Conservation (phyloP, 2,113 vertebrate species). For the Heloderma charlesbogerti region DNA sequence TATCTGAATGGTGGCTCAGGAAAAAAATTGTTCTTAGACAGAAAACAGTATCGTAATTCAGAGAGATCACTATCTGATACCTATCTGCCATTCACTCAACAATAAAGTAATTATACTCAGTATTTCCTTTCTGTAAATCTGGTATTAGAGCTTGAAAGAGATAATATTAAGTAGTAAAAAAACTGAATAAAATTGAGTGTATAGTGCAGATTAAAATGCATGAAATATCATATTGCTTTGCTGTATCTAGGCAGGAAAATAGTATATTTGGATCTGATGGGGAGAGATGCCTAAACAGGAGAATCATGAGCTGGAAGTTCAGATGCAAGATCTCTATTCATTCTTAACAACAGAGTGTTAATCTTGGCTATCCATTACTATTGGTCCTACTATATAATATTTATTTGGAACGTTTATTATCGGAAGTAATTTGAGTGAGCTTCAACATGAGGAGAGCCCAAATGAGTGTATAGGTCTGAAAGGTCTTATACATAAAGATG, state of each 20-base stretch:
- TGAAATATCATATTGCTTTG: neutral
- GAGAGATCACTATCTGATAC: slow-evolving; percentile 11
- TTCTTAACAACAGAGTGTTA: neutral
- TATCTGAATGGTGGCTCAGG: neutral
- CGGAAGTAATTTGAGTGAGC: neutral
- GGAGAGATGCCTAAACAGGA: neutral
- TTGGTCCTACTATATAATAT: neutral
- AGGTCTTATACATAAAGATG: neutral
- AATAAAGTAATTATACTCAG: neutral
- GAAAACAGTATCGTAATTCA: neutral
- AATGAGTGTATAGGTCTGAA: neutral
- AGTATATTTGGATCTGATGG: neutral
- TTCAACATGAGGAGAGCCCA: neutral
- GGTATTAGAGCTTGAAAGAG: neutral
- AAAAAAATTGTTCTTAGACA: neutral
- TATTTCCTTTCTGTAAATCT: slow-evolving; percentile 29
- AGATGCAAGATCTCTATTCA: neutral
- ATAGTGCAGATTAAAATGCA: neutral
- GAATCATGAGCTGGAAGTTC: neutral
- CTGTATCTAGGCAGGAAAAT: neutral
- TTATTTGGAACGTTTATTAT: neutral
- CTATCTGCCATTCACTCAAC: slow-evolving; percentile 3
- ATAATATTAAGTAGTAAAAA: slow-evolving; percentile 7
- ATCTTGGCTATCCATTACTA: neutral
- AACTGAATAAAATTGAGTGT: neutral